Evolutionary conservation across 2,888 invertebrate genomes (phyloP).

Genomic region (Drosophila anceps): DNA sequence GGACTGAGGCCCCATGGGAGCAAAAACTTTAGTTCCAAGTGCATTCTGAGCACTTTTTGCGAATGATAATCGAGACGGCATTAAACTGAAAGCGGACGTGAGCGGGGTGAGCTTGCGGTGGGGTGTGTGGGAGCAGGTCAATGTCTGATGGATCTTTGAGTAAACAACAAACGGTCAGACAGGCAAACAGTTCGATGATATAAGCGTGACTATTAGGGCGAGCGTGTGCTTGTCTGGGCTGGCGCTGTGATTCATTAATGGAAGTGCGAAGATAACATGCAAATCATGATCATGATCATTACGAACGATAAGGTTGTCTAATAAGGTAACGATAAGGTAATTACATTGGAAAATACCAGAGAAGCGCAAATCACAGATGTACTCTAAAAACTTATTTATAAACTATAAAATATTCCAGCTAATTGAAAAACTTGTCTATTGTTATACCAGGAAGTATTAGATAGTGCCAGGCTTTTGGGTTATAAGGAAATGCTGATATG

Average conservation of each 20-base stretch:
- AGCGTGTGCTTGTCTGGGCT: conserved; percentile 16
- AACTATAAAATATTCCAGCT: conserved; percentile 6
- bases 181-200: conserved; percentile 42
- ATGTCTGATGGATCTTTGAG: conserved; percentile 46
- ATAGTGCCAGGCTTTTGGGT: conserved; percentile 4
- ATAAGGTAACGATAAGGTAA: conserved; percentile 33
- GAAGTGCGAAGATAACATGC: conserved; percentile 39
- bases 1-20: conserved; percentile 35
- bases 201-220: conserved; percentile 30
- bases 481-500: conserved; percentile 35
- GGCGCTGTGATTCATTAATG: conserved; percentile 42
- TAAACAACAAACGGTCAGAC: conserved; percentile 9
- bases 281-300: conserved; percentile 25
- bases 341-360: conserved; percentile 22
- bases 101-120: neutral
- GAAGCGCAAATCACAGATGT: neutral
- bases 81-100: neutral
- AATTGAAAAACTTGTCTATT: conserved; percentile 1
- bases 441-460: conserved; percentile 29
- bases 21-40: conserved; percentile 43
- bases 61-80: conserved; percentile 41
- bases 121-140: conserved; percentile 25
- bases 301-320: conserved; percentile 30
- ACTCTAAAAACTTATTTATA: neutral
- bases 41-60: conserved; percentile 39